Evolutionary conservation across 1,140 invertebrate species (phyloP).

Genomic region (Aphelenchoides fujianensis): DNA sequence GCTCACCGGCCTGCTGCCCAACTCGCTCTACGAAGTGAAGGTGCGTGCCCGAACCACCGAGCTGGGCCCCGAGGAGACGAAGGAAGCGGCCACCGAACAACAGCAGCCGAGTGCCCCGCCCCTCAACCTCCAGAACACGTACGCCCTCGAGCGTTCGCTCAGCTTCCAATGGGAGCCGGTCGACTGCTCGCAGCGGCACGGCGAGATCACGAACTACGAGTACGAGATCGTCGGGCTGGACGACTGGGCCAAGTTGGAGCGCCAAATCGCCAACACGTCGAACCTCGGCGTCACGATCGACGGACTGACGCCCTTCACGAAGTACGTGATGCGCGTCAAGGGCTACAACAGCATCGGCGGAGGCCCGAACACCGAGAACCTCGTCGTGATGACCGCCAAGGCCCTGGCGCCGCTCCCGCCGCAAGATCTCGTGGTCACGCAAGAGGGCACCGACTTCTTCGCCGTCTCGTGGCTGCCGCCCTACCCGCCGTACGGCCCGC

Average conservation of each 20-base stretch:
- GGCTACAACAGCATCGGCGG: constrained; percentile 35
- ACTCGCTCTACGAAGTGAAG: constrained; percentile 60
- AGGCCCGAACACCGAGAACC: constrained; percentile 61
- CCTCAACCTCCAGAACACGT: constrained; percentile 55
- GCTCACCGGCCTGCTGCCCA: constrained; percentile 58
- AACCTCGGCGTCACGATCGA: constrained; percentile 58
- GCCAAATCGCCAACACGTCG: constrained; percentile 62
- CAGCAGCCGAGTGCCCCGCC: constrained; percentile 61
- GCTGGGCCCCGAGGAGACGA: constrained; percentile 60
- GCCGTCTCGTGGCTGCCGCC: constrained; percentile 56
- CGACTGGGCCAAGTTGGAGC: constrained; percentile 61
- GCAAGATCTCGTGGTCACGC: constrained; percentile 61
- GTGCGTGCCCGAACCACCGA: constrained; percentile 59
- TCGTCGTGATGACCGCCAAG: constrained; percentile 63
- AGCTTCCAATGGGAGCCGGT: constrained; percentile 62
- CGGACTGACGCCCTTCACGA: constrained; percentile 61
- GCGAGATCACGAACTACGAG: constrained; percentile 60
- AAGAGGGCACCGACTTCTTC: constrained; percentile 61
- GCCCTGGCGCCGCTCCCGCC: constrained; percentile 60
- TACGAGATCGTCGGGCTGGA: constrained; percentile 61
- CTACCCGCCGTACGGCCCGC: constrained; percentile 60
- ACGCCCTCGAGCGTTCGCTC: constrained; percentile 61
- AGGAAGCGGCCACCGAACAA: constrained; percentile 58
- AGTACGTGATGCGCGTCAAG: constrained; percentile 53
- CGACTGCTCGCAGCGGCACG: constrained; percentile 61